Base-by-base conservation (phyloP, 2,113 vertebrate species). In the Pelobates fuscus region DNA sequence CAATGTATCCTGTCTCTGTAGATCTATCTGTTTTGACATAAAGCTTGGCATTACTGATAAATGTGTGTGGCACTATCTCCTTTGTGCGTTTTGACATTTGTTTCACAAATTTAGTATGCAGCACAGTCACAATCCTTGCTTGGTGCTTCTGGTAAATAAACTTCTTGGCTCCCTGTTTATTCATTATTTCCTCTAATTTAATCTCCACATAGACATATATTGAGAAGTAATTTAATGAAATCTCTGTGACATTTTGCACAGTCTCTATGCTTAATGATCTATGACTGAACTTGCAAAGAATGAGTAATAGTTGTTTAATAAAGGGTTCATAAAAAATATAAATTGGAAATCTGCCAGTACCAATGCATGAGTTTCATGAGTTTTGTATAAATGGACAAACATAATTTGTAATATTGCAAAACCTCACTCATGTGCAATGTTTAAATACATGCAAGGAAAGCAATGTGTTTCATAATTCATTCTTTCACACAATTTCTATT, bases 161-260 rank as follows among this genome's bases (percentile, higher is more conserved):
- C 24, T 10, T 32, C 77, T 72, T 21, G 17, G 15, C 23, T 12
- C 26, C 21, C 29, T 57, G 52, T 69, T 69, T 55, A 57, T 69
- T 30, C 25, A 32, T 68, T 20, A 68, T 68, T 68, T 68, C 5
- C 24, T 67, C 21, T 67, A 26, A 67, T 67, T 55, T 57, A 57
- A 57, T 69, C 49, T 69, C 8, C 49, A 30, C 29, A 24, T 24
- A 69, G 5, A 58, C 67, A 27, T 55, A 29, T 67, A 67, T 52
- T 24, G 62, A 27, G 46, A 67, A 27, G 43, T 67, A n/a, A 52
- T 67, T 52, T 52, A 67, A 52, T 67, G 25, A 67, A 57, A 69
- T 69, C 27, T 57, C 52, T 37, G 27, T 57, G 67, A 69, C 52
- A 69, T 69, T 69, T 69, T 69, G 57, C 67, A 57, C 27, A 57